Evolutionary conservation across 1,140 invertebrate genomes (phyloP).

Genomic region (Platorchestia sp.): DNA sequence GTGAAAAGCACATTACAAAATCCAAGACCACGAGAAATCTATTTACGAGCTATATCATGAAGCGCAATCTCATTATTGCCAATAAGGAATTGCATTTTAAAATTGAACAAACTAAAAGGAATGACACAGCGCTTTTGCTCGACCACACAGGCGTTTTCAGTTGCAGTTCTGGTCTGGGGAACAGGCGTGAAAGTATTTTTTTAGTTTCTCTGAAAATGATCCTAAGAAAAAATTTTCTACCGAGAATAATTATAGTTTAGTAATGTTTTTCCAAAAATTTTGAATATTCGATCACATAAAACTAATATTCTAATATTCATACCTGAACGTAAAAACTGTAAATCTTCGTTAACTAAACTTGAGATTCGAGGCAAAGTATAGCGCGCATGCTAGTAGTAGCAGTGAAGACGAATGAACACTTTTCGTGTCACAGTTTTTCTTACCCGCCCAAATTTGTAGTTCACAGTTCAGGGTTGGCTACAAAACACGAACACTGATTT

Average conservation of each 20-base stretch:
- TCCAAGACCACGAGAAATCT: not conserved
- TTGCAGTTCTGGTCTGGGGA: not conserved
- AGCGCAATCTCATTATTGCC: not conserved
- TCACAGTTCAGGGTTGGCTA: too few species aligned
- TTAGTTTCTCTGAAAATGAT: not conserved
- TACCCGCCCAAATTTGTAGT: too few species aligned
- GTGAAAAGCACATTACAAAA: not conserved
- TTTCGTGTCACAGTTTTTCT: too few species aligned
- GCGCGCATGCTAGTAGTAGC: too few species aligned
- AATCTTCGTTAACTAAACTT: too few species aligned
- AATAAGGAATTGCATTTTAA: not conserved
- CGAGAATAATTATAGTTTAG: not conserved
- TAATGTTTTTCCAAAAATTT: not conserved
- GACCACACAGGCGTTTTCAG: not conserved
- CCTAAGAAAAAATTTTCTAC: not conserved
- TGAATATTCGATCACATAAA: too few species aligned
- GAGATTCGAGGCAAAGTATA: too few species aligned
- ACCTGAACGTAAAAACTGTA: too few species aligned
- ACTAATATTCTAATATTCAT: too few species aligned
- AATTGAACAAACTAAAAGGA: not conserved
- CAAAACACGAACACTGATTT: too few species aligned
- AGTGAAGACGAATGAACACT: too few species aligned
- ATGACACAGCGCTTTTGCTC: not conserved
- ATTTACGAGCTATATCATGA: not conserved
- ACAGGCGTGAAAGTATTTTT: not conserved